A percentile compares a stretch with the other conserved stretches of the same genome.
phyloP scores from a whole-genome alignment of 2,113 vertebrate species.

The Amazona guildingii region DNA sequence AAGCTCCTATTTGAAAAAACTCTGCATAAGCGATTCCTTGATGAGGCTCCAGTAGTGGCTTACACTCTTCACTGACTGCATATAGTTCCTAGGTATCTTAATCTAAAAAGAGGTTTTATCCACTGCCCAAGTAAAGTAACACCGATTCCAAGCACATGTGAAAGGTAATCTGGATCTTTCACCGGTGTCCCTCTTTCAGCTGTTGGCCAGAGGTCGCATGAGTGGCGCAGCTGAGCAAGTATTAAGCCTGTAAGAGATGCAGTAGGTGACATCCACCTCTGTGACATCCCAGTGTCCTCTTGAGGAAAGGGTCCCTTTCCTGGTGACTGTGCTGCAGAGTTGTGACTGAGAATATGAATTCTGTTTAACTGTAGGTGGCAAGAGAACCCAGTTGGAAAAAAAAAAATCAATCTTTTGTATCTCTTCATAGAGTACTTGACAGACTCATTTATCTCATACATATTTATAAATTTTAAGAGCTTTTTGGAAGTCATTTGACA shows the following conservation, averaged over 20 bases:
- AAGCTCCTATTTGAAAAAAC: not conserved
- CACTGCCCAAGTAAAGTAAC: not conserved
- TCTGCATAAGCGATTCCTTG: not conserved
- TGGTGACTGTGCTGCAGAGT: not conserved
- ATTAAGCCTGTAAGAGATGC: not conserved
- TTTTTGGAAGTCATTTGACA: constrained; percentile 79
- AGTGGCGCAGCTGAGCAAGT: not conserved
- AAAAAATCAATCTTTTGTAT: constrained; percentile 52
- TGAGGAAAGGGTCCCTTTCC: not conserved
- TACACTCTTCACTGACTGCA: not conserved
- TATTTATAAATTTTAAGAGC: constrained; percentile 80
- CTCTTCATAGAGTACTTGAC: constrained; percentile 69
- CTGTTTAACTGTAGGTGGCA: constrained; percentile 37
- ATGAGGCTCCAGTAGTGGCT: not conserved
- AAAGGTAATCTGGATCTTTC: not conserved
- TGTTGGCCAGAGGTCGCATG: not conserved
- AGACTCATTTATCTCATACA: constrained; percentile 75
- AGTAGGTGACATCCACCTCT: not conserved
- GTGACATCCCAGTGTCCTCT: not conserved
- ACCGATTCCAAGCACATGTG: not conserved
- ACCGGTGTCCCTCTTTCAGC: not conserved
- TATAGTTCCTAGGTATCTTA: not conserved
- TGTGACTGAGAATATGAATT: not conserved
- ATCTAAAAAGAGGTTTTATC: not conserved
- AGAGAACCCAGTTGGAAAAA: constrained; percentile 44